A percentile compares a stretch with the other conserved stretches of the same genome.
phyloP scores from a whole-genome alignment of 2,113 vertebrate species.

The Nannospalax galili region DNA sequence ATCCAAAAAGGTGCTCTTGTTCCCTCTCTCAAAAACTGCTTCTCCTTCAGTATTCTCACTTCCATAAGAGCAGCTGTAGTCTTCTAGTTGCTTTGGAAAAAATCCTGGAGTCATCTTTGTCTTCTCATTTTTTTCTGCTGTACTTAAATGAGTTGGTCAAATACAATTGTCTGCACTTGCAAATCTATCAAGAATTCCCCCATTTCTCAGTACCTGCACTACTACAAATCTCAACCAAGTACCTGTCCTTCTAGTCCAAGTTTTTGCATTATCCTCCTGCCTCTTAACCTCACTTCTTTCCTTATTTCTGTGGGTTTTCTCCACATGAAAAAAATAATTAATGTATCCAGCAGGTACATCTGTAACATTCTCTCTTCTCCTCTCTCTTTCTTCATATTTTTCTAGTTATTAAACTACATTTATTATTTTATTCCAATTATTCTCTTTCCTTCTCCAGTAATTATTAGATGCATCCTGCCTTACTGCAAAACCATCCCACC shows the following conservation, averaged over 20 bases:
- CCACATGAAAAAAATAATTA: neutral
- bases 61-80: neutral
- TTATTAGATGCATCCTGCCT: neutral
- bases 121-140: neutral
- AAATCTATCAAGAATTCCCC: neutral
- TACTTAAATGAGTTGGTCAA: neutral
- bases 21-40: neutral
- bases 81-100: neutral
- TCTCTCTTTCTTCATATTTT: neutral
- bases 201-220: neutral
- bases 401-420: neutral
- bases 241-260: neutral
- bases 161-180: neutral
- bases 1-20: neutral
- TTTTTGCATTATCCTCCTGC: neutral
- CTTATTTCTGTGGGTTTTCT: neutral
- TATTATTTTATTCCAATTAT: neutral
- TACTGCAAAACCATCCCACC: neutral
- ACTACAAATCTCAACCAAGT: neutral
- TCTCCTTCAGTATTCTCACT: neutral
- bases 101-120: neutral
- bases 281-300: neutral
- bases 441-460: neutral
- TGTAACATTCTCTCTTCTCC: neutral
- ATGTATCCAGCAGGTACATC: neutral